Base-by-base conservation (phyloP, 35 echinoderm and acorn worm genomes). In the Lytechinus pictus region DNA sequence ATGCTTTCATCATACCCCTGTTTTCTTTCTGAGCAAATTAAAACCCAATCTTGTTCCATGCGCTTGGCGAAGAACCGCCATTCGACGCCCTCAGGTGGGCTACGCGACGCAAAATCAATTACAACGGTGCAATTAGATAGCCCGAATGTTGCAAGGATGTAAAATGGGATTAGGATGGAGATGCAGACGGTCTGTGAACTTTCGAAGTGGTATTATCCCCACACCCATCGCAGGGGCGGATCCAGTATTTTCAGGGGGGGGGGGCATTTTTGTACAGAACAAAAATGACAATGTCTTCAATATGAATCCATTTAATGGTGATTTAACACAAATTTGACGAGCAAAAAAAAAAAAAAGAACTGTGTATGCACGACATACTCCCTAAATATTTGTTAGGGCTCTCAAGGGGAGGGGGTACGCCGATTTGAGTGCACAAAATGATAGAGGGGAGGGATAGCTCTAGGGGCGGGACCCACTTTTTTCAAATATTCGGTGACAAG, bases 71-170 rank as follows among this genome's bases (percentile, higher is more conserved):
- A 79, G 66, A 24, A 7, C 66, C 21, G 3, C 61, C 21, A 19
- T 14, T 24, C 66, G 4, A 24, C 21, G 66, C 66, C 66, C 21
- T 24, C 21, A 79, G 66, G 66, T 14, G 66, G 6, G 66, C 66
- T 79, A n/a, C 21, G 66, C 19, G 66, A 79, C 66, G 66, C 66
- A 79, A 79, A 79, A 79, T 79, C 66, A 79, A 79, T 79, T 79
- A 79, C 66, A 79, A 19, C 16, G n/a, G 66, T 79, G 66, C 66
- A 79, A 79, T 79, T 79, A n/a, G 66, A 79, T 79, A 79, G 66
- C n/a, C 66, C 21, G 66, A 79, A 79, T 79, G 66, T 79, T 79
- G 66, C 66, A 6, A 79, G 19, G 66, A 79, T 79, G 21, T 79
- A n/a, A 79, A 79, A 79, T 79, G 66, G 66, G 66, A 79, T 79